Conservation (phyloP, 2,888 invertebrate species). For the Synanthedon myopaeformis region DNA sequence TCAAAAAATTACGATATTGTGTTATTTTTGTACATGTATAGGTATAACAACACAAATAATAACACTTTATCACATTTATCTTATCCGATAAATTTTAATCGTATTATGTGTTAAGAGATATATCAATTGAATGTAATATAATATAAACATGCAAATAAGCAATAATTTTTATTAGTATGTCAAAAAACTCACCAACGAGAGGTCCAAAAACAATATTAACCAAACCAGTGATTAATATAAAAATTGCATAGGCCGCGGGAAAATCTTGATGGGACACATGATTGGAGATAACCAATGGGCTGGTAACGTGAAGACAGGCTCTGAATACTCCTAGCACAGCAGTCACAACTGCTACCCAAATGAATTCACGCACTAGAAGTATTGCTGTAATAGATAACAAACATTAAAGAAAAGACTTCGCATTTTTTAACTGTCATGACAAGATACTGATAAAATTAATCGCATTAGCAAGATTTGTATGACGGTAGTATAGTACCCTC, state of each 20-base stretch:
- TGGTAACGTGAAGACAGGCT: conserved; percentile 76
- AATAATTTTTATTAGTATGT: too few species aligned
- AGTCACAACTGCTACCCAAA: conserved; percentile 34
- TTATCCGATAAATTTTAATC: too few species aligned
- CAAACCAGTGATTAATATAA: conserved; percentile 75
- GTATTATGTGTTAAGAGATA: too few species aligned
- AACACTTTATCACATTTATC: too few species aligned
- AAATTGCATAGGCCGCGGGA: conserved; percentile 79
- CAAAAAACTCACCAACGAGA: conserved; percentile 66
- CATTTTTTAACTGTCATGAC: neutral
- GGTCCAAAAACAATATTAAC: conserved; percentile 74
- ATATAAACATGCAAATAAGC: too few species aligned
- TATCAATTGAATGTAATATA: too few species aligned
- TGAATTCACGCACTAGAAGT: conserved; percentile 34
- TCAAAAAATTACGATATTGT: too few species aligned
- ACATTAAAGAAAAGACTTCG: neutral
- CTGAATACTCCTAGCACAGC: conserved; percentile 74
- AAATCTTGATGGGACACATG: conserved; percentile 74
- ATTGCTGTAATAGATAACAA: conserved; percentile 27
- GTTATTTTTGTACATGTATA: too few species aligned
- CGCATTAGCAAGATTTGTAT: too few species aligned
- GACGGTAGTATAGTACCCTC: too few species aligned
- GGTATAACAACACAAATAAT: too few species aligned
- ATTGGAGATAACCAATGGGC: conserved; percentile 77
- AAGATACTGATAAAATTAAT: too few species aligned